Base-by-base conservation (phyloP, 2,888 invertebrate genomes). In the Drosophila atroscutellata region DNA sequence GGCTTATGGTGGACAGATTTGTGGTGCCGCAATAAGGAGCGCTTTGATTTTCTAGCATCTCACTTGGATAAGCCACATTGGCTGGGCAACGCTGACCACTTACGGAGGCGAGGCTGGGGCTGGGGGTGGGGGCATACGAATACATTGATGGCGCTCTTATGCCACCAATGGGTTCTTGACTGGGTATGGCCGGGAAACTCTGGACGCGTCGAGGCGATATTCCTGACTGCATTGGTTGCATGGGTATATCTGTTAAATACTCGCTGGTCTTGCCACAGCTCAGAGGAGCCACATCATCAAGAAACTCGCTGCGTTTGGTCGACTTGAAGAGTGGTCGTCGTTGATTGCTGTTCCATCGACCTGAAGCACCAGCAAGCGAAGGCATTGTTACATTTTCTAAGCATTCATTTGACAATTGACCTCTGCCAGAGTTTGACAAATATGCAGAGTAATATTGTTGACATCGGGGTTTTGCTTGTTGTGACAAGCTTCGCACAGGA, bases 161-260 rank as follows among this genome's bases (percentile, higher is more conserved):
- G 13, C 71, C 66, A n/a, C 34, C 32, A 36, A 82, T 67, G 0
- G 66, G 24, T 18, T 74, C 66, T 18, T 72, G 75, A 39, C 55
- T 59, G 9, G 56, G 15, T 18, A 80, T 30, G 30, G 54, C 52
- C 0, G 82, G 82, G 39, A 49, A 57, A 11, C 80, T 83, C 1
- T 28, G 63, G 7, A 28, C 60, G 6, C 66, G 72, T 6, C 64
- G 75, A 9, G 59, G 1, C 20, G 58, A 49, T 2, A 24, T 30
- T 13, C 9, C 49, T 6, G 7, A 7, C 11, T 32, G 39, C n/a
- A 36, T 15, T 5, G 60, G 24, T 8, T 13, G 15, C 28, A 18
- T 30, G 18, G 68, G 13, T 8, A 3, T 28, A 18, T 58, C 20
- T 39, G 15, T 26, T 11, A 18, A 26, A 18, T 28, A 28, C 7